phyloP scores from a whole-genome alignment of 2,113 vertebrate species.

The Chaetorhynchus papuensis region DNA sequence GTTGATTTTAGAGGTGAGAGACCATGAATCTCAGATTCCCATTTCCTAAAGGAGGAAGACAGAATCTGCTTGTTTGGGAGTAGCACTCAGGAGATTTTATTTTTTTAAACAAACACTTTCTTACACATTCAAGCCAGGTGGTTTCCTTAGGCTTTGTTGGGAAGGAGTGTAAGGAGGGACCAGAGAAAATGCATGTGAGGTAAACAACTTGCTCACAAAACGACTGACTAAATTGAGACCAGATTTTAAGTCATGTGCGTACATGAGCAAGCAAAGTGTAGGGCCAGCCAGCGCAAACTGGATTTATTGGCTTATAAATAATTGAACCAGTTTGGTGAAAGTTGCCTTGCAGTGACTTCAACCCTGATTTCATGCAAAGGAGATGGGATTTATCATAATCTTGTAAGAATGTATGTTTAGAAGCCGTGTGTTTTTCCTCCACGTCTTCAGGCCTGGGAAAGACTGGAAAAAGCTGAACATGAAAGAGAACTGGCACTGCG shows the following conservation, averaged over 20 bases:
- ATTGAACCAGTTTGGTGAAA: not conserved
- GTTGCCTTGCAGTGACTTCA: not conserved
- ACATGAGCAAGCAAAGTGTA: not conserved
- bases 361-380: not conserved
- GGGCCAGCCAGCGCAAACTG: not conserved
- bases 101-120: not conserved
- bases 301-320: not conserved
- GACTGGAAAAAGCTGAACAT: conserved; percentile 97
- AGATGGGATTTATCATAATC: not conserved
- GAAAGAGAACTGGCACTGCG: conserved; percentile 94
- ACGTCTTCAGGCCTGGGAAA: conserved; percentile 88
- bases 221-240: not conserved
- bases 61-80: not conserved
- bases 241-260: not conserved
- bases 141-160: not conserved
- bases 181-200: not conserved
- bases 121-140: not conserved
- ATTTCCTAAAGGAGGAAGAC: not conserved
- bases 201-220: not conserved
- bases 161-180: not conserved
- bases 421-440: not conserved
- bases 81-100: not conserved
- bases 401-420: not conserved
- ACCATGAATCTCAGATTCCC: not conserved
- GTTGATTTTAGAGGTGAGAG: not conserved